phyloP scores from a whole-genome alignment of 2,888 invertebrate genomes.

The Pseudeuparius sepicola region DNA sequence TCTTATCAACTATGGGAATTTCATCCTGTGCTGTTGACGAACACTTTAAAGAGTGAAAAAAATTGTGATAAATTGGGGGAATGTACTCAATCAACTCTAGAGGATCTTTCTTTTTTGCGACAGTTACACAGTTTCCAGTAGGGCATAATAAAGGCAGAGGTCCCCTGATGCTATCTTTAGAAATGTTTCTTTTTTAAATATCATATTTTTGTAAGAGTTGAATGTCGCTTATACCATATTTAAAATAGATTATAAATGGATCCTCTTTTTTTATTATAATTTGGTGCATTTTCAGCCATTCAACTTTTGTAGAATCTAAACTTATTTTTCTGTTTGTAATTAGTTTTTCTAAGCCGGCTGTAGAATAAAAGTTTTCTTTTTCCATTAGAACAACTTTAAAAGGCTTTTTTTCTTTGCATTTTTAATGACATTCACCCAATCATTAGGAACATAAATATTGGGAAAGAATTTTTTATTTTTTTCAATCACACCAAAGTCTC shows the following conservation, averaged over 20 bases:
- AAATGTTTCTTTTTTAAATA: conserved; percentile 1
- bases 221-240: conserved; percentile 1
- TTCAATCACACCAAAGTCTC: conserved; percentile 21
- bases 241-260: conserved; percentile 2
- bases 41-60: conserved; percentile 2
- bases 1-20: conserved; percentile 2
- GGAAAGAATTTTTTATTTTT: conserved; percentile 23
- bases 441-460: conserved; percentile 21
- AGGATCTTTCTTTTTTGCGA: conserved; percentile 1
- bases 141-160: conserved; percentile 1
- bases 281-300: conserved; percentile 1
- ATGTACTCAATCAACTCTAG: conserved; percentile 2
- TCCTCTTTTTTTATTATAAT: conserved; percentile 2
- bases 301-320: no score
- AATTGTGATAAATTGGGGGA: conserved; percentile 1
- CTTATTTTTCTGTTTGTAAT: conserved; percentile 1
- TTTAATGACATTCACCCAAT: conserved; percentile 23
- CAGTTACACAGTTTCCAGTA: conserved; percentile 3
- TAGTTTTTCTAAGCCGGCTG: conserved; percentile 2
- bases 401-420: conserved; percentile 17
- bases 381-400: conserved; percentile 2
- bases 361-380: conserved; percentile 2
- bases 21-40: conserved; percentile 1
- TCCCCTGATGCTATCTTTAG: conserved; percentile 1
- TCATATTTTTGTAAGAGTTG: conserved; percentile 2